Percentiles rank a stretch among this genome's conserved stretches.
Conservation (phyloP, 2,113 vertebrate species). For the Lucifuga dentata region DNA sequence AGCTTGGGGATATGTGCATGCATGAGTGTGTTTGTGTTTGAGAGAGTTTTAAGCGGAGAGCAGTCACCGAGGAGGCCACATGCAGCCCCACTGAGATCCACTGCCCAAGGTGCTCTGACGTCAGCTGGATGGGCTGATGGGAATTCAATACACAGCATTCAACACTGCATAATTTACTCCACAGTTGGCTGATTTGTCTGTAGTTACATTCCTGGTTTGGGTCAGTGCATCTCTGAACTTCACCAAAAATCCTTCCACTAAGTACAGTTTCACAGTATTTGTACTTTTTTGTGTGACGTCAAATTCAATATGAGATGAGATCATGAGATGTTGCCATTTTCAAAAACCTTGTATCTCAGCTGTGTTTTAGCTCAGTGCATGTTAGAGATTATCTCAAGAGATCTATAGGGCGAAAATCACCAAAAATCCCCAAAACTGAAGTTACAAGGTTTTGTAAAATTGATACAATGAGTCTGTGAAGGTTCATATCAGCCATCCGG, state of each 20-base stretch:
- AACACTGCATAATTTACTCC: conserved; percentile 58
- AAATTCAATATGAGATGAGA: too few relatives aligned
- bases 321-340: too few relatives aligned
- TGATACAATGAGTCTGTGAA: too few relatives aligned
- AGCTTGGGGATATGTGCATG: background rate
- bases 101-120: conserved; percentile 59
- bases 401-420: too few relatives aligned
- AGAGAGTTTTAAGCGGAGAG: conserved; percentile 30
- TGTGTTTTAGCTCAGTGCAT: too few relatives aligned
- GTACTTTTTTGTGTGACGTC: too few relatives aligned
- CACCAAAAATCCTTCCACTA: background rate
- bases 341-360: too few relatives aligned
- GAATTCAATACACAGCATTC: conserved; percentile 67
- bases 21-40: conserved; percentile 5
- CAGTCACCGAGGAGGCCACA: conserved; percentile 42
- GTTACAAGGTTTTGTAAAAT: too few relatives aligned
- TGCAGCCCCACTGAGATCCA: conserved; percentile 45
- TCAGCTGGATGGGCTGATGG: conserved; percentile 61
- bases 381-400: too few relatives aligned
- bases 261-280: too few relatives aligned
- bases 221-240: conserved; percentile 16
- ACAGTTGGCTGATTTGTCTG: conserved; percentile 47
- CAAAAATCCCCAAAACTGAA: too few relatives aligned
- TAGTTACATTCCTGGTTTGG: conserved; percentile 14
- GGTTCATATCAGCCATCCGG: too few relatives aligned